Evolutionary conservation across 2,888 invertebrate genomes (phyloP).

Genomic region (Ptychoptera contaminata): DNA sequence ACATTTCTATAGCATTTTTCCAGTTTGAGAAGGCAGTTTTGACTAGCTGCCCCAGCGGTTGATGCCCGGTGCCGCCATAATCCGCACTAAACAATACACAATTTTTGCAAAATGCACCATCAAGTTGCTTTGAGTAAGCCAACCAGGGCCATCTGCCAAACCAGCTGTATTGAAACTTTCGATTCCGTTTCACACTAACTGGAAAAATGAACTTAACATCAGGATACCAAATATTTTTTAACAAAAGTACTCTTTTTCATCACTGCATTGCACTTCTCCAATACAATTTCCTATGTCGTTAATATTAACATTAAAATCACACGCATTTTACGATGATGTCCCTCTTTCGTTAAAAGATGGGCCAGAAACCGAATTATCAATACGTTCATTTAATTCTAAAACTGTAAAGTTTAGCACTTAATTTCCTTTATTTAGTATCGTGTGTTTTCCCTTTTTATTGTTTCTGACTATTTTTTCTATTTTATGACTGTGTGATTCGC

Average conservation of each 20-base stretch:
- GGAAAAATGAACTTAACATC: conserved; percentile 1
- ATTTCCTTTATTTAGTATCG: too few species aligned
- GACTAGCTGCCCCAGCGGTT: conserved; percentile 2
- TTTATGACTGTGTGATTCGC: too few species aligned
- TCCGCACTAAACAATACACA: conserved; percentile 3
- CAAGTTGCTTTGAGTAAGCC: conserved; percentile 2
- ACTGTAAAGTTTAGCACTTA: too few species aligned
- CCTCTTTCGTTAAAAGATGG: too few species aligned
- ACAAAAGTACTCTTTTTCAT: conserved; percentile 4
- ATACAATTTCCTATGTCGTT: conserved; percentile 5
- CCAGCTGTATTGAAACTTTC: conserved; percentile 3
- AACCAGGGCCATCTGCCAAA: conserved; percentile 4
- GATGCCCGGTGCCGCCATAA: conserved; percentile 3
- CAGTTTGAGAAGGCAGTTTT: conserved; percentile 3
- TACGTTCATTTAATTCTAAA: too few species aligned
- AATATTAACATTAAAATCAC: neutral
- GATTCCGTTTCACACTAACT: too few species aligned
- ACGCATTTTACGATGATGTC: too few species aligned
- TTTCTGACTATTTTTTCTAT: too few species aligned
- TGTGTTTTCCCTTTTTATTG: too few species aligned
- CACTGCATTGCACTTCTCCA: neutral
- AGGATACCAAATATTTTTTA: conserved; percentile 3
- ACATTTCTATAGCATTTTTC: conserved; percentile 5
- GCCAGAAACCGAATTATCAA: too few species aligned
- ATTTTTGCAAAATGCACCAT: conserved; percentile 3